Conservation (phyloP, 2,797 vertebrate species). For the Hemitrygon akajei region DNA sequence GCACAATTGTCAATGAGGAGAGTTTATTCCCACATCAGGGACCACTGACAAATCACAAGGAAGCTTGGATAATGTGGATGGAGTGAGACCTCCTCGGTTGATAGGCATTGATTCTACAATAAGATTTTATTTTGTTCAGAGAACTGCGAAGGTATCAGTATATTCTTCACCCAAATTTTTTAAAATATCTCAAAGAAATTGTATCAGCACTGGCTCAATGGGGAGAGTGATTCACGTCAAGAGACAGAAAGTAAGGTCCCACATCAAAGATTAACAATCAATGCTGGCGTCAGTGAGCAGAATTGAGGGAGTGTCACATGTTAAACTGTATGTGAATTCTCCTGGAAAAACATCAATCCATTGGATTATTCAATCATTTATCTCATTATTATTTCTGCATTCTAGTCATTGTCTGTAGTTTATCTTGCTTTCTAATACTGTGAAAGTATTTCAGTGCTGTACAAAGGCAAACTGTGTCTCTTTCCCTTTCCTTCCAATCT, state of each 20-base stretch:
- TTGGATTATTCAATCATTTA: background rate
- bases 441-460: background rate
- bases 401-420: too few relatives aligned
- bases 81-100: too few relatives aligned
- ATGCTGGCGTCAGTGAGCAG: too few relatives aligned
- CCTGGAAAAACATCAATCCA: background rate
- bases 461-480: too few relatives aligned
- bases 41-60: background rate
- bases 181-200: too few relatives aligned
- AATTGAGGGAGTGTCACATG: background rate
- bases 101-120: too few relatives aligned
- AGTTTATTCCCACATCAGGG: background rate
- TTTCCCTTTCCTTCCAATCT: background rate
- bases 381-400: too few relatives aligned
- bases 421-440: background rate
- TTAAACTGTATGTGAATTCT: background rate
- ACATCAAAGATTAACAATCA: background rate
- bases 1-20: background rate
- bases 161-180: too few relatives aligned
- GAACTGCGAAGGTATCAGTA: too few relatives aligned
- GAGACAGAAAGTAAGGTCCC: background rate
- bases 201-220: too few relatives aligned
- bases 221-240: too few relatives aligned
- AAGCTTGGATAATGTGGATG: background rate
- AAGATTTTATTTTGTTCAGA: too few relatives aligned